These are phyloP conservation scores for Azemiops feae DNA, from an alignment of 2,113 vertebrate species.

Conservation along the genomic window DNA sequence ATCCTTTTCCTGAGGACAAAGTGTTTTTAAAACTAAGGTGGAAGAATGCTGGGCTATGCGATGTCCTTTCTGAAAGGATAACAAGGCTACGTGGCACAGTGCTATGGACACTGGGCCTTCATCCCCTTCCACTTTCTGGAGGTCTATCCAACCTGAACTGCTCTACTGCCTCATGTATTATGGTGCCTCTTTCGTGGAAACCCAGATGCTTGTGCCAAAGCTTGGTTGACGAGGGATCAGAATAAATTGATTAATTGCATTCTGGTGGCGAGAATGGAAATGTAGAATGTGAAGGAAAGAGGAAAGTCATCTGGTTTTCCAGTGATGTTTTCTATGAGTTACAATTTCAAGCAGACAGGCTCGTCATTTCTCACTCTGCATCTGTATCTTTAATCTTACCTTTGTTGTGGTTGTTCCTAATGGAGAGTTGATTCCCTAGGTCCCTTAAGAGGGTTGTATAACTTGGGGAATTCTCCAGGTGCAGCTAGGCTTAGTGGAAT, in stretches of 20 bases:
- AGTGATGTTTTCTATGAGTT: background rate
- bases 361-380: slow-evolving; percentile 32
- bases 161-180: background rate
- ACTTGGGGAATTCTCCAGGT: slow-evolving; percentile 26
- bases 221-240: background rate
- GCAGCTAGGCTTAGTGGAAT: background rate
- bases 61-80: background rate
- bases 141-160: background rate
- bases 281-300: background rate
- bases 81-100: background rate
- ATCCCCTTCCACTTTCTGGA: background rate
- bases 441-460: background rate
- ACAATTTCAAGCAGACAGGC: slow-evolving; percentile 5
- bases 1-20: background rate
- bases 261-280: background rate
- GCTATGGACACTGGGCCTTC: background rate
- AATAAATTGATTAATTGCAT: background rate
- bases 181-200: background rate
- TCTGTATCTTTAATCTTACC: slow-evolving; percentile 6
- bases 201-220: background rate
- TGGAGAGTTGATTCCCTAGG: slow-evolving; percentile 12
- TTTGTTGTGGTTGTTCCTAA: slow-evolving; percentile 35
- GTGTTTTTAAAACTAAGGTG: background rate
- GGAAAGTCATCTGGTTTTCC: background rate
- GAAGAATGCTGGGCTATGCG: background rate